These are phyloP conservation scores for Cyphomyrus discorhynchus DNA, from an alignment of 2,113 vertebrate species.

Conservation along the genomic window DNA sequence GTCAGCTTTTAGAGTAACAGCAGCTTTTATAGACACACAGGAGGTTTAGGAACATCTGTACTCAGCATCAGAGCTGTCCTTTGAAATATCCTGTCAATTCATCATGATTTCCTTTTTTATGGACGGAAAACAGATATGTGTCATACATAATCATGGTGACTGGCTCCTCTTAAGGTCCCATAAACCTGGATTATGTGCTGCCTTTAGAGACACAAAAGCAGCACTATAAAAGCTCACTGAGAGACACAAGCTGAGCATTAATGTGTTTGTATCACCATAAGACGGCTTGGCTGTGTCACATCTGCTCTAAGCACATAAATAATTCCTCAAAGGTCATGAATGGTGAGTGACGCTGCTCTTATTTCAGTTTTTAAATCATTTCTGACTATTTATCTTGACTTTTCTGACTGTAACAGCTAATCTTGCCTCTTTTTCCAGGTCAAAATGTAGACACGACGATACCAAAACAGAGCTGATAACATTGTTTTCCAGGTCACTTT, in stretches of 20 bases:
- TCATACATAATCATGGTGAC: too few relatives aligned
- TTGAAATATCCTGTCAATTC: background rate
- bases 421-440: background rate
- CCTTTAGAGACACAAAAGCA: background rate
- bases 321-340: conserved; percentile 2
- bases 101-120: background rate
- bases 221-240: background rate
- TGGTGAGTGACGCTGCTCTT: background rate
- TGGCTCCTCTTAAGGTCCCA: background rate
- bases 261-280: background rate
- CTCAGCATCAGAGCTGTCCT: background rate
- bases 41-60: background rate
- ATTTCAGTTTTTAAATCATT: background rate
- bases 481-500: background rate
- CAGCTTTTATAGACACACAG: background rate
- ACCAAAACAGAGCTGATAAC: background rate
- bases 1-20: background rate
- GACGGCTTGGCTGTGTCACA: background rate
- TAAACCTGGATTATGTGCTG: background rate
- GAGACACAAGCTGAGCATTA: background rate
- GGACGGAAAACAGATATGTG: background rate
- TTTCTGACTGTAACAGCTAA: conserved; percentile 8
- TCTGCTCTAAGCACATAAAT: background rate
- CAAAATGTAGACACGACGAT: background rate
- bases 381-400: background rate